phyloP scores from a whole-genome alignment of 2,113 vertebrate genomes.

The Camelus dromedarius region DNA sequence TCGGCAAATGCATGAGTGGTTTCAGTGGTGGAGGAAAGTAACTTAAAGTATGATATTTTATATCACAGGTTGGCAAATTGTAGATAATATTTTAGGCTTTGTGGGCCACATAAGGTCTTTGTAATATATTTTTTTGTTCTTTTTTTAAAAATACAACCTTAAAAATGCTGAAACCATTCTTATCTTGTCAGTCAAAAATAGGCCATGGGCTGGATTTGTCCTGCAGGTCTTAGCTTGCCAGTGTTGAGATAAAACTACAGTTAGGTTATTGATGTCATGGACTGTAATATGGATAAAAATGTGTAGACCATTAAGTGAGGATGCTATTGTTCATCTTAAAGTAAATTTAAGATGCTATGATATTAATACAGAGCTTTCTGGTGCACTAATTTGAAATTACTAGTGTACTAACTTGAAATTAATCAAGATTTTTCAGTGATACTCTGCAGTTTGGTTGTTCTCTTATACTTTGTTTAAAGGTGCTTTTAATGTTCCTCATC shows the following conservation, averaged over 20 bases:
- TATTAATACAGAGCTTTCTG: not conserved
- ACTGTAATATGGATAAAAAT: not conserved
- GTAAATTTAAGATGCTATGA: conserved; percentile 21
- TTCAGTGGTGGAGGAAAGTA: not conserved
- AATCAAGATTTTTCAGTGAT: not conserved
- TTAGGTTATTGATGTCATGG: not conserved
- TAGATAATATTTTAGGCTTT: conserved; percentile 14
- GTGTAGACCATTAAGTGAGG: not conserved
- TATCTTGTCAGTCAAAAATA: not conserved
- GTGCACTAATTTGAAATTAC: not conserved
- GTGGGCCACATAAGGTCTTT: not conserved
- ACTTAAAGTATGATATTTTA: not conserved
- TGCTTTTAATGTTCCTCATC: not conserved
- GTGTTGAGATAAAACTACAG: not conserved
- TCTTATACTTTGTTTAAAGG: not conserved
- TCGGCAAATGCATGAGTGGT: not conserved
- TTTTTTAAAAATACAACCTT: not conserved
- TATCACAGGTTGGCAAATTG: not conserved
- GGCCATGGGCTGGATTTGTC: not conserved
- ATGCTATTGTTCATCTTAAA: not conserved
- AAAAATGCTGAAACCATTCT: not conserved
- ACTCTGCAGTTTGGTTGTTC: not conserved
- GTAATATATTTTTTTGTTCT: not conserved
- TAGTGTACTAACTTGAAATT: not conserved
- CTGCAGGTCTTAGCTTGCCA: not conserved